Conservation (phyloP, 2,888 invertebrate species). For the Abrostola tripartita region DNA sequence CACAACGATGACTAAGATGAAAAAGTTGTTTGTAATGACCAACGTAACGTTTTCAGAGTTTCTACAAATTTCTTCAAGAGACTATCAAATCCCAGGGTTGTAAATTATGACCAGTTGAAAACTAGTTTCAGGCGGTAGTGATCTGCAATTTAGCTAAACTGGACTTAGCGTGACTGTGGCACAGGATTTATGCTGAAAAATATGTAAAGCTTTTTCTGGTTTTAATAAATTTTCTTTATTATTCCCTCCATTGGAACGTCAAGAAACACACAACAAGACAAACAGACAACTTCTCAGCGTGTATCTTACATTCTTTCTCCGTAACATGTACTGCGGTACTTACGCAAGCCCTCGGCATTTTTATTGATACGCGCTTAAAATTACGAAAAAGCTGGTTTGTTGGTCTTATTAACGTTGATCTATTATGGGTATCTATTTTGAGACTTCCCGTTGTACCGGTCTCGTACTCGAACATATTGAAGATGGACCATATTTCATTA, state of each 20-base stretch:
- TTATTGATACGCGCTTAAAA: constrained; percentile 53
- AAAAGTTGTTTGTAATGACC: neutral
- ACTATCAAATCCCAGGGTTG: no score
- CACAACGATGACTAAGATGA: neutral
- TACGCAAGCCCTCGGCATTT: constrained; percentile 53
- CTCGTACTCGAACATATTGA: constrained; percentile 12
- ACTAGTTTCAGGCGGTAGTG: no score
- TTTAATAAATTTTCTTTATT: neutral
- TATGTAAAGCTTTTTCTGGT: constrained; percentile 2
- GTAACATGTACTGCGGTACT: constrained; percentile 38
- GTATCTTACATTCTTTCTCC: constrained; percentile 32
- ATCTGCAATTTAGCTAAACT: no score
- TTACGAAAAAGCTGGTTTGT: constrained; percentile 52
- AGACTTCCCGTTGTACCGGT: constrained; percentile 44
- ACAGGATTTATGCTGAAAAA: no score
- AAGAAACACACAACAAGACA: constrained; percentile 9
- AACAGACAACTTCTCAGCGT: constrained; percentile 3
- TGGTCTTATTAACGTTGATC: constrained; percentile 41
- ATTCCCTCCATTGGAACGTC: no score
- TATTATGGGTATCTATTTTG: constrained; percentile 39
- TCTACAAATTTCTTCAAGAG: neutral
- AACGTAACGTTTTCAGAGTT: neutral
- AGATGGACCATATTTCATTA: constrained; percentile 40
- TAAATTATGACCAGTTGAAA: no score
- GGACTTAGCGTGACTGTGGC: no score